Conservation (phyloP, 2,888 invertebrate species). For the Zaprionus bogoriensis region DNA sequence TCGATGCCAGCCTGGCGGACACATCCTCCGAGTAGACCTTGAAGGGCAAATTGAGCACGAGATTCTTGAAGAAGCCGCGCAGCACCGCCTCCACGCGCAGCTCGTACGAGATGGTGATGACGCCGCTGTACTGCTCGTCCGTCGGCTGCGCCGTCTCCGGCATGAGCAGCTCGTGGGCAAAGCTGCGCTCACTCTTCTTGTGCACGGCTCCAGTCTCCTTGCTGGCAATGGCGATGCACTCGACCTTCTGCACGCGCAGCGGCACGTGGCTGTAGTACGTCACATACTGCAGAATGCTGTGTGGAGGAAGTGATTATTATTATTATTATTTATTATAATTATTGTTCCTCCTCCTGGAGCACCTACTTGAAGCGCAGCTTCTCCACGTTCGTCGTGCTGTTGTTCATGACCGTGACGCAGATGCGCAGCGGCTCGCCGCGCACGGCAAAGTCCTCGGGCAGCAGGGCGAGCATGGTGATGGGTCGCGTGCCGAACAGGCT, state of each 20-base stretch:
- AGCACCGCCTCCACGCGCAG: conserved; percentile 82
- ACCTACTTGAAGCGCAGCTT: conserved; percentile 80
- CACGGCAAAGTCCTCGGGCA: conserved; percentile 78
- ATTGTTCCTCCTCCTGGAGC: too few relatives aligned
- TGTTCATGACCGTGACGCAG: conserved; percentile 81
- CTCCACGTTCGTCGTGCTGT: conserved; percentile 81
- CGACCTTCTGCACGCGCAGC: conserved; percentile 75
- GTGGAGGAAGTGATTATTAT: conserved; percentile 35
- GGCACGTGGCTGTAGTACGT: conserved; percentile 80
- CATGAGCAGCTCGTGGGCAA: conserved; percentile 81
- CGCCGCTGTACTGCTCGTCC: conserved; percentile 72
- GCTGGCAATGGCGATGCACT: conserved; percentile 77
- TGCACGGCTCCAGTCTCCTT: conserved; percentile 82
- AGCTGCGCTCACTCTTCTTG: conserved; percentile 81
- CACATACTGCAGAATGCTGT: conserved; percentile 69
- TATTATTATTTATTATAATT: too few relatives aligned
- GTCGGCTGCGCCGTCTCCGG: conserved; percentile 81
- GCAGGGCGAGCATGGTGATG: conserved; percentile 78
- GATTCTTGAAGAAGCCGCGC: conserved; percentile 82
- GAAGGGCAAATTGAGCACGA: conserved; percentile 79
- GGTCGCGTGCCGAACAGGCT: conserved; percentile 81
- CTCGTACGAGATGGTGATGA: conserved; percentile 80
- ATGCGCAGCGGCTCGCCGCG: conserved; percentile 79
- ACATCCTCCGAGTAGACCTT: conserved; percentile 76
- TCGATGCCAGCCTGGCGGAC: conserved; percentile 32